Evolutionary conservation across 2,888 invertebrate genomes (phyloP).

Genomic region (Xestia rhomboidea): DNA sequence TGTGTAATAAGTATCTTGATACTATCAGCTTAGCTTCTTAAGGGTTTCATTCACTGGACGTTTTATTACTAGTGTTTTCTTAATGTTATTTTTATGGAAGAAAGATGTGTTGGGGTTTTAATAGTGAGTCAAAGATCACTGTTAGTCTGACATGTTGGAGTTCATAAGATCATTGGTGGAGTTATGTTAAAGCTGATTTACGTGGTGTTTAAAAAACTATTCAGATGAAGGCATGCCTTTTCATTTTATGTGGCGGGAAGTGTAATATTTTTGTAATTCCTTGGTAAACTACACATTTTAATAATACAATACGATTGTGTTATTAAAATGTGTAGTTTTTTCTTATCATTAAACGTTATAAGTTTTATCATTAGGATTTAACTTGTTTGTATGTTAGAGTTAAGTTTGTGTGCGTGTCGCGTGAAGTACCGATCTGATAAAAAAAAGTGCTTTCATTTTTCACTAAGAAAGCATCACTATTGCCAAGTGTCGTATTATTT

Average conservation of each 20-base stretch:
- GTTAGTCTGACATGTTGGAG: constrained; percentile 33
- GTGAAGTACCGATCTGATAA: background rate
- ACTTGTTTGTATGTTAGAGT: background rate
- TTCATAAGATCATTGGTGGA: constrained; percentile 11
- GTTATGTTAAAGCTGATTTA: constrained; percentile 3
- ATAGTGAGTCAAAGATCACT: constrained; percentile 41
- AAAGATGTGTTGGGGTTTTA: constrained; percentile 23
- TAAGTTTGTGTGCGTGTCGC: too few relatives aligned
- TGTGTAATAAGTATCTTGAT: constrained; percentile 55
- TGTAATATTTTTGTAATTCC: constrained; percentile 13
- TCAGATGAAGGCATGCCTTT: background rate
- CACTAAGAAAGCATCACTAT: background rate
- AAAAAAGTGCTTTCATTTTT: background rate
- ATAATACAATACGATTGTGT: too few relatives aligned
- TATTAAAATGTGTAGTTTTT: background rate
- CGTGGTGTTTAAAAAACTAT: constrained; percentile 32
- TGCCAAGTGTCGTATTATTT: background rate
- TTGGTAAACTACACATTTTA: background rate
- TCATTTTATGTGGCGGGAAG: background rate
- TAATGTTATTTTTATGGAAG: constrained; percentile 43
- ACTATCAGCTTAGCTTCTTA: constrained; percentile 34
- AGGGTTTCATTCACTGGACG: constrained; percentile 35
- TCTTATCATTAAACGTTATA: background rate
- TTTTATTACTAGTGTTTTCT: constrained; percentile 48
- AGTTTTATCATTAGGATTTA: too few relatives aligned